A percentile compares a stretch with the other conserved stretches of the same genome.
These are phyloP conservation scores for Acropora yongei DNA, from an alignment of 64 coral and sea anemone genomes.

Conservation along the genomic window DNA sequence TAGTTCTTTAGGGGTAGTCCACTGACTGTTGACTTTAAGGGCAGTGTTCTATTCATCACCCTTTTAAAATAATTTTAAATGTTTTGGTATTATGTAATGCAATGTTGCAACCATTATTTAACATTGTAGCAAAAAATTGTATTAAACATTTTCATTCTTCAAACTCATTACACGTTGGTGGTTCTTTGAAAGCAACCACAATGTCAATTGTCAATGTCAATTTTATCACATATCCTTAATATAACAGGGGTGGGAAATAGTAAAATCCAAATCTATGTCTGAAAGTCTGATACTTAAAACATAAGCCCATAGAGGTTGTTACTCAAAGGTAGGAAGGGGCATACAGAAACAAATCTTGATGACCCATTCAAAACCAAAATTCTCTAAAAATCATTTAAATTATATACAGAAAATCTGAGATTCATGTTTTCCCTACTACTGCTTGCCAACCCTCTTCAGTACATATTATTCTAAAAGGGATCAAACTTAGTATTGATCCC, in stretches of 20 bases:
- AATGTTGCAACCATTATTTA: background rate
- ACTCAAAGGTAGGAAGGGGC: conserved; percentile 3
- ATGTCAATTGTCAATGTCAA: too few relatives aligned
- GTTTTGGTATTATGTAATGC: background rate
- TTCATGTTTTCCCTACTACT: background rate
- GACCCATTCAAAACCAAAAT: conserved; percentile 1
- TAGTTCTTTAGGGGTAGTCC: background rate
- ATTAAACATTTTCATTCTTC: background rate
- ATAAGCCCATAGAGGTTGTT: background rate
- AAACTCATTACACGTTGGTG: background rate
- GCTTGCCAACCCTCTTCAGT: background rate
- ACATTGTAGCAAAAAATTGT: background rate
- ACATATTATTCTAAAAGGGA: background rate
- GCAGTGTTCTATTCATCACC: too few relatives aligned
- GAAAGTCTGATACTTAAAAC: background rate
- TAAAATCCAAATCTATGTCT: background rate
- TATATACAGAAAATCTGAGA: background rate
- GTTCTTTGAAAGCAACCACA: background rate
- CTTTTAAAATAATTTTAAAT: background rate
- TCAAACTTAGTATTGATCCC: background rate
- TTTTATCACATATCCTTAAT: background rate
- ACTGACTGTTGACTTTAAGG: too few relatives aligned
- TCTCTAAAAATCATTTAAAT: conserved; percentile 9
- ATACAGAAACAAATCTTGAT: background rate
- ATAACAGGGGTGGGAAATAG: background rate